phyloP scores from a whole-genome alignment of 2,797 vertebrate genomes.

The Tragelaphus eurycerus region DNA sequence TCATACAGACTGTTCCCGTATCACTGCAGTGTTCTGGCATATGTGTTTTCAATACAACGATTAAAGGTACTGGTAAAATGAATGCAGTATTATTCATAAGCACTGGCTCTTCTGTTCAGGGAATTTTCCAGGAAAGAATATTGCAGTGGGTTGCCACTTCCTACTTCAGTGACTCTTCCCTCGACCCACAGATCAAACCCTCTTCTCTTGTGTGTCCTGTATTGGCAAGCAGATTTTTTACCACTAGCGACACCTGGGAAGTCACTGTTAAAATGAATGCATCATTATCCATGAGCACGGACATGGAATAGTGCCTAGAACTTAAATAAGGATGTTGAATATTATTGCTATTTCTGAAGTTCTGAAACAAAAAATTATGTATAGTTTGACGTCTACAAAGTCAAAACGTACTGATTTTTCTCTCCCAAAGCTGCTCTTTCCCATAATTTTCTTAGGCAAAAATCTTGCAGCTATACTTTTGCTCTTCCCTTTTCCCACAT shows the following conservation, averaged over 20 bases:
- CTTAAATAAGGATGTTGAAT: background rate
- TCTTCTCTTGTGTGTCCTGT: background rate
- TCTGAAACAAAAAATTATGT: background rate
- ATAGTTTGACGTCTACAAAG: background rate
- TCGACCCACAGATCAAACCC: background rate
- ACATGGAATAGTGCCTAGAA: background rate
- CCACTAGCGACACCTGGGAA: background rate
- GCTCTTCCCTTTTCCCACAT: background rate
- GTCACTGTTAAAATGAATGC: background rate
- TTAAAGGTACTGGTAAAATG: background rate
- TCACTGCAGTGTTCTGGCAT: background rate
- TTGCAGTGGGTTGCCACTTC: background rate
- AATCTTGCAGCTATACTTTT: background rate
- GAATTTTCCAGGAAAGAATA: background rate
- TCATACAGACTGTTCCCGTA: background rate
- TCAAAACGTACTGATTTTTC: background rate
- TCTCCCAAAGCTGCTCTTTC: background rate
- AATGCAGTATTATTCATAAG: background rate
- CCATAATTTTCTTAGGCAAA: background rate
- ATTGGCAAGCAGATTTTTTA: background rate
- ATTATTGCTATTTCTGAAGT: background rate
- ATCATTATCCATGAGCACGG: background rate
- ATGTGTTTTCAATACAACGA: constrained; percentile 1
- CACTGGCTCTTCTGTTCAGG: background rate
- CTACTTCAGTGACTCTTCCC: background rate